These are phyloP conservation scores for Platynereis dumerilii DNA, from an alignment of 2,888 invertebrate species.

Conservation along the genomic window DNA sequence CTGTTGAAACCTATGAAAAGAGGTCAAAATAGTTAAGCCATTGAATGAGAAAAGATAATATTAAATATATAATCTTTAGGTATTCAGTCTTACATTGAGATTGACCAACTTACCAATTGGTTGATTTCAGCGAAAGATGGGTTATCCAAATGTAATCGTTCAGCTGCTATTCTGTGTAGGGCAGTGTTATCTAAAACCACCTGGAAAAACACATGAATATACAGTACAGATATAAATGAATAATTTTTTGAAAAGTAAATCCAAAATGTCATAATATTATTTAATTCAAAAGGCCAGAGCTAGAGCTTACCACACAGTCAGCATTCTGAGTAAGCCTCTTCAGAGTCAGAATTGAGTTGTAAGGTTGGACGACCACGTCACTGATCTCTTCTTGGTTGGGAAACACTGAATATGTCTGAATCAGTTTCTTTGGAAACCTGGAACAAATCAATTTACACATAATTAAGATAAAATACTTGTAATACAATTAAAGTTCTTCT, in stretches of 20 bases:
- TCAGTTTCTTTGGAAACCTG: constrained; percentile 94
- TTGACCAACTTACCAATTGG: constrained; percentile 78
- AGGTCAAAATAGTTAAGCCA: neutral
- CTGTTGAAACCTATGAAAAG: constrained; percentile 78
- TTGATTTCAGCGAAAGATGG: constrained; percentile 98
- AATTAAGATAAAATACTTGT: neutral
- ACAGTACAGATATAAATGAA: too few relatives aligned
- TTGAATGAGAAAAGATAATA: neutral
- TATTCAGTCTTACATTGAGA: neutral
- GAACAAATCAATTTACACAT: too few relatives aligned
- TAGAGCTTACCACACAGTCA: constrained; percentile 80
- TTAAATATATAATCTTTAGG: neutral
- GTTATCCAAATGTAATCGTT: constrained; percentile 92
- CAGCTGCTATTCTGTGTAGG: constrained; percentile 75
- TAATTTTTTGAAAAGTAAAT: neutral
- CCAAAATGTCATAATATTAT: neutral
- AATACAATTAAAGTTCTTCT: neutral
- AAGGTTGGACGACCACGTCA: constrained; percentile 65
- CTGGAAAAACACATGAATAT: constrained; percentile 40
- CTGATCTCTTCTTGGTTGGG: constrained; percentile 76
- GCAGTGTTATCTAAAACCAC: constrained; percentile 97
- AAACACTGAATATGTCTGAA: constrained; percentile 99
- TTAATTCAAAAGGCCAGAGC: neutral
- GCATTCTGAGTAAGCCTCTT: constrained; percentile 93
- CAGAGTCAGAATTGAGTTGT: constrained; percentile 84